phyloP scores from a whole-genome alignment of 2,888 invertebrate species.

The Dasypolia templi region DNA sequence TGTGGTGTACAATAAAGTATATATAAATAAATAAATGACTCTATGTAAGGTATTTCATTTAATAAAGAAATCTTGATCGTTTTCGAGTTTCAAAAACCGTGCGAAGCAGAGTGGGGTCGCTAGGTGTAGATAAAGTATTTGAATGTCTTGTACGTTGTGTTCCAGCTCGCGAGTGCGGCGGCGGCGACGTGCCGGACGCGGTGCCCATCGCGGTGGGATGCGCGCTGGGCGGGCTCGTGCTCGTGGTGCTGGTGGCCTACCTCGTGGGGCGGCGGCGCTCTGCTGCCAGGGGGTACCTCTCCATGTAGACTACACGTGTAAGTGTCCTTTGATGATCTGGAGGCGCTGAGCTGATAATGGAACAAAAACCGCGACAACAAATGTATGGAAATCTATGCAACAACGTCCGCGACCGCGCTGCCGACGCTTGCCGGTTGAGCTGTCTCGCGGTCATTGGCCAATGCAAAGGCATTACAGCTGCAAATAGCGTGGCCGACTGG shows the following conservation, averaged over 20 bases:
- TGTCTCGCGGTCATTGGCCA: background rate
- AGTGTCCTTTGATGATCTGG: background rate
- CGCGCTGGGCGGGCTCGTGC: constrained; percentile 96
- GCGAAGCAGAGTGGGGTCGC: background rate
- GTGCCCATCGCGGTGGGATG: constrained; percentile 99
- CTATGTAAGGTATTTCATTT: too few species aligned
- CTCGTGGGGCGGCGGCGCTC: constrained; percentile 96
- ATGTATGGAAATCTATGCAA: background rate
- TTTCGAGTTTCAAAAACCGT: background rate
- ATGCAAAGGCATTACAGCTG: too few species aligned
- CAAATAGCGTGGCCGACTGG: background rate
- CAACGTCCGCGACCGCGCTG: too few species aligned
- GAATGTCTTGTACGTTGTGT: too few species aligned
- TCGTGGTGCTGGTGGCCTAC: constrained; percentile 98
- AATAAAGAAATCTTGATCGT: background rate
- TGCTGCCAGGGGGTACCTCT: constrained; percentile 96
- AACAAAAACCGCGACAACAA: background rate
- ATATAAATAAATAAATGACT: too few species aligned
- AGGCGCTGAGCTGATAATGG: background rate
- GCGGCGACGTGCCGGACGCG: constrained; percentile 94
- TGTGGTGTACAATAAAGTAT: too few species aligned
- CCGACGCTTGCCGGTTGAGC: background rate
- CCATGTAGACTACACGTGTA: constrained; percentile 91
- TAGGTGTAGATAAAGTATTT: background rate
- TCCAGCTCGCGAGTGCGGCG: constrained; percentile 93